Evolutionary conservation across 2,113 vertebrate species (phyloP).

Genomic region (Nannobrachium achirus): DNA sequence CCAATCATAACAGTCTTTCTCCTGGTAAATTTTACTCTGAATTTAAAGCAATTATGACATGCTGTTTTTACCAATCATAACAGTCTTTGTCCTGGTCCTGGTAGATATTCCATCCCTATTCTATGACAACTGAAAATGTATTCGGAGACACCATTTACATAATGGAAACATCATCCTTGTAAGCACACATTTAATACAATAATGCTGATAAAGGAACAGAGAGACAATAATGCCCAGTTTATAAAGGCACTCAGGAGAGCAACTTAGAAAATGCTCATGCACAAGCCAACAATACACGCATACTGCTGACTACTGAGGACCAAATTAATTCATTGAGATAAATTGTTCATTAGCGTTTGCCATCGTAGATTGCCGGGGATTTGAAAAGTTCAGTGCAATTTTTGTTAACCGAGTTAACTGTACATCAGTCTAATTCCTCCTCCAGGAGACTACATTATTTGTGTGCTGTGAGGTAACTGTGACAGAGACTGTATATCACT

Average conservation of each 20-base stretch:
- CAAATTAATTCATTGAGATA: slow-evolving; percentile 78
- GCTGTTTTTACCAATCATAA: too few relatives aligned
- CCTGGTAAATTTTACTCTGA: too few relatives aligned
- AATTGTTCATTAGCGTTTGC: slow-evolving; percentile 75
- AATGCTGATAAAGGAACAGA: slow-evolving; percentile 60
- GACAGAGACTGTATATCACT: slow-evolving; percentile 56
- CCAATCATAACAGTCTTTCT: too few relatives aligned
- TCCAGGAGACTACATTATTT: slow-evolving; percentile 57
- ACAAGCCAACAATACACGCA: slow-evolving; percentile 50
- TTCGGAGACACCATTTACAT: not conserved
- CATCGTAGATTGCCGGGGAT: slow-evolving; percentile 66
- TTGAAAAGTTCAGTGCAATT: slow-evolving; percentile 79
- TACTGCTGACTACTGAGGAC: slow-evolving; percentile 74
- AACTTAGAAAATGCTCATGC: slow-evolving; percentile 28
- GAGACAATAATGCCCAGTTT: slow-evolving; percentile 24
- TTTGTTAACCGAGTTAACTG: slow-evolving; percentile 72
- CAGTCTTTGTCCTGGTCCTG: too few relatives aligned
- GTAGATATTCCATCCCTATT: too few relatives aligned
- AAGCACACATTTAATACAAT: slow-evolving; percentile 50
- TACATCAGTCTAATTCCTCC: slow-evolving; percentile 64
- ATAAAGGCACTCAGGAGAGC: slow-evolving; percentile 51
- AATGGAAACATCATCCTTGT: slow-evolving; percentile 19
- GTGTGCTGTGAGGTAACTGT: slow-evolving; percentile 48
- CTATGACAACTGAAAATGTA: too few relatives aligned
- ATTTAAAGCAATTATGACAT: too few relatives aligned